These are phyloP conservation scores for Periophthalmodon schlosseri DNA, from an alignment of 2,113 vertebrate genomes.

Conservation along the genomic window DNA sequence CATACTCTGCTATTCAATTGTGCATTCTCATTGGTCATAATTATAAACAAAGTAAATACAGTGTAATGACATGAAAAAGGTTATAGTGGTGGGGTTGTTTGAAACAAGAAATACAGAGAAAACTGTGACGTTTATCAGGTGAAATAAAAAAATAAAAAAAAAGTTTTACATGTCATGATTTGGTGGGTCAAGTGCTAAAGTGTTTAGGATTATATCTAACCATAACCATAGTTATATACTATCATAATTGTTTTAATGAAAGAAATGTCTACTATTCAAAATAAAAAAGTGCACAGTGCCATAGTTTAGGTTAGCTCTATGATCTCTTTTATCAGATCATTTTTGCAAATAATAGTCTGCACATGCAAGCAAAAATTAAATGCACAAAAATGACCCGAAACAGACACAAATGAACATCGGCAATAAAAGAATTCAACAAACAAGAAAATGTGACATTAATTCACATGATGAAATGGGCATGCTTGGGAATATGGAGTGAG, in stretches of 20 bases:
- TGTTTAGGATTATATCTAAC: no score
- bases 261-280: neutral
- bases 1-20: conserved; percentile 19
- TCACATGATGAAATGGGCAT: conserved; percentile 33
- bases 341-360: neutral
- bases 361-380: conserved; percentile 54
- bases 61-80: neutral
- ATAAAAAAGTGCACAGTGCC: no score
- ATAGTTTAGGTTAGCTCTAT: no score
- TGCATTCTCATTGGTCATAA: conserved; percentile 32
- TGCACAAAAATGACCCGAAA: conserved; percentile 26
- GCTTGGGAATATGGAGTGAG: conserved; percentile 35
- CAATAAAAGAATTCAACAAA: neutral
- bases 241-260: neutral
- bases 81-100: neutral
- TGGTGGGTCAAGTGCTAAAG: no score
- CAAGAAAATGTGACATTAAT: conserved; percentile 20
- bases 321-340: neutral
- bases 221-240: no score
- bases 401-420: conserved; percentile 32
- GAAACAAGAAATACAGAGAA: no score
- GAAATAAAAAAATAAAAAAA: no score
- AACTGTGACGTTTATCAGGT: neutral
- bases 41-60: neutral
- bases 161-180: no score